Evolutionary conservation across 2,888 invertebrate genomes (phyloP), one percentile per base, ranked within the genome.

Genomic region (Heteromurus nitidus): DNA sequence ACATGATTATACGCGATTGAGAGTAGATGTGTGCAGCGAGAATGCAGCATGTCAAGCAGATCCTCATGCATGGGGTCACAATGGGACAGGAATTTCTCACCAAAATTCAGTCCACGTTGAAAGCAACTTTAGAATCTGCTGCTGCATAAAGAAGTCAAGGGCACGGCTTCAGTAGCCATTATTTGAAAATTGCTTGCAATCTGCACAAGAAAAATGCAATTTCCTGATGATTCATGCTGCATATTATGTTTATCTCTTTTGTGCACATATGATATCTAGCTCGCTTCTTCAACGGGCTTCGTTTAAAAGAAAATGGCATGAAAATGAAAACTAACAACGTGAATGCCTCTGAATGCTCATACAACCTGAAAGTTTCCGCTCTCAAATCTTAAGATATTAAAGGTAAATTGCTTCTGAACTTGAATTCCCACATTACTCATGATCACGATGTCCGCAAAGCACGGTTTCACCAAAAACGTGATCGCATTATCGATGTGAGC

Each of bases 91-190:
- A 22, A 44, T 47, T 47, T 67, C 67, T 47, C 18, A 28, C 47
- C 44, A 24, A 42, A 47, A 47, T 28, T 47, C 47, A n/a, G 9
- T 44, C 24, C 24, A 18, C n/a, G 9, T 28, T 47, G 36, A n/a
- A 47, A 18, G 26, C 30, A 53, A 20, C 16, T 36, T 58, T 72
- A 42, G 72, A 72, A 36, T 72, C 31, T 60, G 58, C 36, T 24
- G n/a, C n/a, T n/a, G n/a, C n/a, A n/a, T n/a, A 69, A 42, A 72
- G 60, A 55, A 72, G 72, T 72, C 72, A 72, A 72, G 72, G 72
- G 72, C 60, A 28, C n/a, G 1, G 9, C 16, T 53, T 31, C 69
- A 42, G 22, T 55, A 24, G 30, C 20, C 26, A 28, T 36, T 13
- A 36, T 36, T 5, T 5, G 36, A 36, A 13, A 36, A 9, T 36